phyloP scores from a whole-genome alignment of 2,113 vertebrate genomes.

The Phrynosoma blainvillii region DNA sequence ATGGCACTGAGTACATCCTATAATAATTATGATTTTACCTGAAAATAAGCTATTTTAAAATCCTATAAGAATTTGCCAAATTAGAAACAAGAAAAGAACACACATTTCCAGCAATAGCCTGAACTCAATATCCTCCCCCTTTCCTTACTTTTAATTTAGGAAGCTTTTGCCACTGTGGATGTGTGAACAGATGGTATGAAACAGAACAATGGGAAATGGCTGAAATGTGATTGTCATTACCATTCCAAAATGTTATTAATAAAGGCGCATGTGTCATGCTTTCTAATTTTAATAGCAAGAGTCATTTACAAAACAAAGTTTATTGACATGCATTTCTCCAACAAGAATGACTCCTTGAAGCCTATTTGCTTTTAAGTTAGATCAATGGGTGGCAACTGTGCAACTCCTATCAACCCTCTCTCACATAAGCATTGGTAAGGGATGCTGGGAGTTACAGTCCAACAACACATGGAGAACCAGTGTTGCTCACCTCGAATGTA shows the following conservation, averaged over 20 bases:
- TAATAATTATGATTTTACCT: slow-evolving; percentile 29
- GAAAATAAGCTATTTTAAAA: slow-evolving; percentile 46
- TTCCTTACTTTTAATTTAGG: neutral
- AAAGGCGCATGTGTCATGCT: slow-evolving; percentile 15
- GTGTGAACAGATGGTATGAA: slow-evolving; percentile 47
- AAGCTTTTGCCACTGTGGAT: slow-evolving; percentile 12
- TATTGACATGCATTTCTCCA: neutral
- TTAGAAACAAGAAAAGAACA: neutral
- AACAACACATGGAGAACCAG: neutral
- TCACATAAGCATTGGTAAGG: neutral
- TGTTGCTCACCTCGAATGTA: too few species aligned
- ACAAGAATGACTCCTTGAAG: neutral
- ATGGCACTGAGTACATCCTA: neutral
- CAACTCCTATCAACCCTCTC: neutral
- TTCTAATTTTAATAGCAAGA: slow-evolving; percentile 36
- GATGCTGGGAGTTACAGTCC: neutral
- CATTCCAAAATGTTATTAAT: slow-evolving; percentile 34
- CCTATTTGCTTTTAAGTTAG: neutral
- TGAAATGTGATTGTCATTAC: slow-evolving; percentile 44
- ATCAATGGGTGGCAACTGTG: neutral
- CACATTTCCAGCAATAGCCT: slow-evolving; percentile 23
- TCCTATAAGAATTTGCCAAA: slow-evolving; percentile 8
- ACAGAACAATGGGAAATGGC: slow-evolving; percentile 32
- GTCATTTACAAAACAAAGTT: slow-evolving; percentile 39
- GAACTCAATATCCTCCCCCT: slow-evolving; percentile 1